Conservation (phyloP, 2,888 invertebrate genomes). For the Acronicta psi region DNA sequence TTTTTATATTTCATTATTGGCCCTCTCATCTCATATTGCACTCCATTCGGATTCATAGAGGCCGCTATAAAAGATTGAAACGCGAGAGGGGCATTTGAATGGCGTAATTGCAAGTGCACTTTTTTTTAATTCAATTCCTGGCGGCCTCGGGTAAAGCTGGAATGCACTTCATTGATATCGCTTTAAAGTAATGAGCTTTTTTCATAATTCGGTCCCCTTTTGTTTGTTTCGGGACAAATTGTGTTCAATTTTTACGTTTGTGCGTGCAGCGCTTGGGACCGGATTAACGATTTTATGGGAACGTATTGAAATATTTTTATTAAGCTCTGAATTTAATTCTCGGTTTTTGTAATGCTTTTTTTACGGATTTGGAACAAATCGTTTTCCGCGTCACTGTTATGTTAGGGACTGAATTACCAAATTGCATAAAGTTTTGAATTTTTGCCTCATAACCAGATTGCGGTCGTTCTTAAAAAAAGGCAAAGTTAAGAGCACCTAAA, state of each 20-base stretch:
- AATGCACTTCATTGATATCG: conserved; percentile 87
- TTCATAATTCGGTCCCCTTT: conserved; percentile 59
- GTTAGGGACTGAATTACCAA: no score
- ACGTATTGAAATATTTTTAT: conserved; percentile 45
- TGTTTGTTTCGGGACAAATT: conserved; percentile 47
- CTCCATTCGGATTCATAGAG: conserved; percentile 84
- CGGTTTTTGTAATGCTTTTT: background rate
- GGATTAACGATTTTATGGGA: conserved; percentile 48
- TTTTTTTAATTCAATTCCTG: conserved; percentile 86
- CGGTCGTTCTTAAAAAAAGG: no score
- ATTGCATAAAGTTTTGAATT: no score
- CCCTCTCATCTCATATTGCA: conserved; percentile 88
- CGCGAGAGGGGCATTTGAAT: conserved; percentile 87
- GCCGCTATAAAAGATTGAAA: conserved; percentile 88
- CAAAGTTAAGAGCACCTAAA: no score
- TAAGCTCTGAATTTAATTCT: conserved; percentile 44
- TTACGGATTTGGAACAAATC: no score
- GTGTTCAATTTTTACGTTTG: conserved; percentile 40
- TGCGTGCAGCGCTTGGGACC: conserved; percentile 11
- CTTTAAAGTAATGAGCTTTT: conserved; percentile 80
- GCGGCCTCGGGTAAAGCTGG: conserved; percentile 84
- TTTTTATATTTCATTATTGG: conserved; percentile 89
- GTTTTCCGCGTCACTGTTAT: no score
- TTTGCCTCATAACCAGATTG: no score
- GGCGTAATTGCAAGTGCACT: conserved; percentile 88